Evolutionary conservation across 2,113 vertebrate species (phyloP).

Genomic region (Macquaria australasica): DNA sequence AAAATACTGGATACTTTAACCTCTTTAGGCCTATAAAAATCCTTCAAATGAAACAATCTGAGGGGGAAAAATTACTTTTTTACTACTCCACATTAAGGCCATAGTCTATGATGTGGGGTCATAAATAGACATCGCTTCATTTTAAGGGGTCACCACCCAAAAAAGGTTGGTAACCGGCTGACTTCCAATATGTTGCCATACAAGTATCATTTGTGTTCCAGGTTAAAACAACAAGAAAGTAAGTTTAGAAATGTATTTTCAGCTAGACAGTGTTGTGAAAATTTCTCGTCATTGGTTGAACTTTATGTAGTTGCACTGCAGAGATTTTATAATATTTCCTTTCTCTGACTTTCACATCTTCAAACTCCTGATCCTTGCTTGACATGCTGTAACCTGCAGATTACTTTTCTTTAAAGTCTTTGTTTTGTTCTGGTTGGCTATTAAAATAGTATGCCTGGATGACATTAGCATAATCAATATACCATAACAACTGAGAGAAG

Average conservation of each 20-base stretch:
- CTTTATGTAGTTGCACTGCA: neutral
- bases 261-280: no score
- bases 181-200: neutral
- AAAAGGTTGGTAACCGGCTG: neutral
- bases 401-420: neutral
- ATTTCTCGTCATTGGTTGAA: neutral
- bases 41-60: no score
- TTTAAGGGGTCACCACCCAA: neutral
- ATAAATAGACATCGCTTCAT: neutral
- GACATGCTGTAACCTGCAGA: neutral
- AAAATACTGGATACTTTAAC: no score
- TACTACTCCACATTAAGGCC: no score
- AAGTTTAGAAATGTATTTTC: neutral
- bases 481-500: neutral
- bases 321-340: neutral
- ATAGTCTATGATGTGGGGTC: neutral
- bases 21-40: neutral
- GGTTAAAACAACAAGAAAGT: neutral
- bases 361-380: neutral
- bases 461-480: neutral
- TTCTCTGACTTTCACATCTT: neutral
- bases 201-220: neutral
- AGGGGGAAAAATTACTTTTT: no score
- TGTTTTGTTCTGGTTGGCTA: neutral
- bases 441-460: neutral